Conservation (phyloP, 2,113 vertebrate genomes). For the Gorsachius goisagi region DNA sequence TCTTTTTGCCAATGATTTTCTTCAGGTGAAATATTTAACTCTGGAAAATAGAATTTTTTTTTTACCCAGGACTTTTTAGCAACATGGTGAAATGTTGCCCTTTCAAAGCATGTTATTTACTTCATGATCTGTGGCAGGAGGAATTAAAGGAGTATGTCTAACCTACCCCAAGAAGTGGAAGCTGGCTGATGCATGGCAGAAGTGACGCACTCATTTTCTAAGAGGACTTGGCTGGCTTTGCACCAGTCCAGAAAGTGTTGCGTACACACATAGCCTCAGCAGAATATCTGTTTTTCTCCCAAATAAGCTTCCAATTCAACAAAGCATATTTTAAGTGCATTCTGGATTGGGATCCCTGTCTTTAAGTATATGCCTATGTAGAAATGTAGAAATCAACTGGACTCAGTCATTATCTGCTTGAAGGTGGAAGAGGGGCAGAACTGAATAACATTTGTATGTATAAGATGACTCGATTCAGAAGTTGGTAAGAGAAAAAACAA, state of each 20-base stretch:
- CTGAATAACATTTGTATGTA: background rate
- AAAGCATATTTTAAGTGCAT: background rate
- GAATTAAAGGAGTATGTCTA: background rate
- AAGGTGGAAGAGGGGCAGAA: background rate
- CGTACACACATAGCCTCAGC: background rate
- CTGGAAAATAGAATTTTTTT: background rate
- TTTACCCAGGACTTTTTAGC: background rate
- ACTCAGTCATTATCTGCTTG: background rate
- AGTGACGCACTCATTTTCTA: background rate
- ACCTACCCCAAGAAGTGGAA: background rate
- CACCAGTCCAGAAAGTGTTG: background rate
- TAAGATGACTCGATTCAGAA: background rate
- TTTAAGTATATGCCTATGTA: background rate
- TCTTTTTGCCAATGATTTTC: background rate
- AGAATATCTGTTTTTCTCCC: background rate
- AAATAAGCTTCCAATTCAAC: background rate
- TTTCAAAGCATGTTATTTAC: background rate
- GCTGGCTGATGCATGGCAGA: background rate
- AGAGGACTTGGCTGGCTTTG: background rate
- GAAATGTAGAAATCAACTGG: background rate
- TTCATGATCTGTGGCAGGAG: background rate
- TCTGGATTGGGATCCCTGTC: background rate
- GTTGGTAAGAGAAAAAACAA: background rate
- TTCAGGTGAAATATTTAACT: background rate
- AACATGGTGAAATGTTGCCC: background rate